phyloP scores from a whole-genome alignment of 1,140 invertebrate genomes.

The Philopotamus ludificatus region DNA sequence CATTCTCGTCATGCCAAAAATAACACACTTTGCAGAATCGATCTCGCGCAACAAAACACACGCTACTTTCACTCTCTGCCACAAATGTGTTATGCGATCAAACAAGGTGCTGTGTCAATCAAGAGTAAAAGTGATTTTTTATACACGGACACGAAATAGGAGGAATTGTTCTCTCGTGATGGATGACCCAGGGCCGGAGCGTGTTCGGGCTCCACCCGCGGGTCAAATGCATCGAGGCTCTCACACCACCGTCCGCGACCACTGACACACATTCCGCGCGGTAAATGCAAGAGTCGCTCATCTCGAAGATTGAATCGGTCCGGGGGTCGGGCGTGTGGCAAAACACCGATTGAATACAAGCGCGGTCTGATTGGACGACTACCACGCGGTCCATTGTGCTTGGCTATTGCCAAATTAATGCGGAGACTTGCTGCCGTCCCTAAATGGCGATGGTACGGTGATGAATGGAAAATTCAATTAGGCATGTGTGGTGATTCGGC shows the following conservation, averaged over 20 bases:
- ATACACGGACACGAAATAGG: background rate
- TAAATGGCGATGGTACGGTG: no score
- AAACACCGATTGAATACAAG: background rate
- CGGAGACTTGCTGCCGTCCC: no score
- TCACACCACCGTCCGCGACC: background rate
- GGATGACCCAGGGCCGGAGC: background rate
- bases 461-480: no score
- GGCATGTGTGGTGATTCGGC: no score
- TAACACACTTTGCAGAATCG: background rate
- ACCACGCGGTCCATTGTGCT: no score
- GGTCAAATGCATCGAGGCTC: slow-evolving; percentile 1
- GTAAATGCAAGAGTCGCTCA: background rate
- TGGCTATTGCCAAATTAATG: no score
- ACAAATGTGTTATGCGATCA: background rate
- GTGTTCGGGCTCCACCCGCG: background rate
- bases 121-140: slow-evolving; percentile 4
- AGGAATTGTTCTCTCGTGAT: slow-evolving; percentile 6
- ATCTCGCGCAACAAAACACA: background rate
- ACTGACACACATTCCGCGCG: background rate
- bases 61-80: background rate
- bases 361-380: background rate
- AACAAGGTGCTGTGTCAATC: background rate
- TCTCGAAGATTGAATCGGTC: background rate
- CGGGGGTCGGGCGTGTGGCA: background rate
- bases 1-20: no score